Evolutionary conservation across 2,888 invertebrate genomes (phyloP), one percentile per base, ranked within the genome.

Genomic region (Melitaea athalia): DNA sequence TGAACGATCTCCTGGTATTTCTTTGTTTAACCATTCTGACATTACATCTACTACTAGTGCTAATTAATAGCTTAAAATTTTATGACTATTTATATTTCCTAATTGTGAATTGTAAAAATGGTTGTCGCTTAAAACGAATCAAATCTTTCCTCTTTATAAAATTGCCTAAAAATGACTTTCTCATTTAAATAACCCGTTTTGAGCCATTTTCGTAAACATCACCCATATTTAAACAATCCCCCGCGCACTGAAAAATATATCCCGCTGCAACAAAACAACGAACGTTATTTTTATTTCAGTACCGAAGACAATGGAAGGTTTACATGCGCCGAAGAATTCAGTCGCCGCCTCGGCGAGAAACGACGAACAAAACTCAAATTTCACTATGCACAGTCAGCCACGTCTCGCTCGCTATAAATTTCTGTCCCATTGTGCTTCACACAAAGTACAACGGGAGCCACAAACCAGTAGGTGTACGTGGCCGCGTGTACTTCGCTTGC

Each of bases 271-370:
- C 53, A 55, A 42, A 57, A 57, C 57, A 53, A 12, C n/a, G 55
- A 42, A 7, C 15, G 5, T 57, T n/a, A 42, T 55, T 55, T 57
- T 57, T 57, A 42, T 57, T 57, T 42, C 57, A 42, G 15, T 38
- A 62, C 52, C 53, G 53, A 47, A 66, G 45, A 66, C 67, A 67
- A 67, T 67, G 61, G 61, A 67, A n/a, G 67, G 67, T 49, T 67
- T 55, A 67, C 62, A 61, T 61, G 61, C 61, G 55, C 61, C 61
- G 47, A 62, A 57, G 67, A 62, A 67, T 55, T 42, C 66, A 61
- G 65, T 33, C 57, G 38, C 43, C 45, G 59, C 59, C 50, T 53
- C 61, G 67, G 53, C 67, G 52, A 57, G 57, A 57, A 57, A 57
- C 57, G 5, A 57, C 57, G 42, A 57, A 57, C 57, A 57, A 57